phyloP scores from a whole-genome alignment of 1,140 invertebrate genomes.

The Piezodorus guildinii region DNA sequence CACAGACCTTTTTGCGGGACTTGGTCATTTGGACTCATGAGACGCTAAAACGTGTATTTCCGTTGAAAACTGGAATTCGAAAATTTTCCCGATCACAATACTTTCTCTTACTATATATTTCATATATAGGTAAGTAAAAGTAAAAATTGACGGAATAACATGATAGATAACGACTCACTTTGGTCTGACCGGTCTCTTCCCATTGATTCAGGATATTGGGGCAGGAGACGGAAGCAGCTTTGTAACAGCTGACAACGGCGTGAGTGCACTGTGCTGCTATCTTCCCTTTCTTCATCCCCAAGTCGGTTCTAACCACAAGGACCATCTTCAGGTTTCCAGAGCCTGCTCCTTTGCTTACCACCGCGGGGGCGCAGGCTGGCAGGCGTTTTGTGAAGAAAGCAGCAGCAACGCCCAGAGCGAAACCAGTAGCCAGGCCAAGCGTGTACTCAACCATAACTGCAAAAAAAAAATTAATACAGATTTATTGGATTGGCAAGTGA shows the following conservation, averaged over 20 bases:
- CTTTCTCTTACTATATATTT: too few relatives aligned
- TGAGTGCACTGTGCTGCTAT: conserved; percentile 85
- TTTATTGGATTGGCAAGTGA: too few relatives aligned
- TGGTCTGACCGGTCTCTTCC: conserved; percentile 67
- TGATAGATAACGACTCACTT: conserved; percentile 41
- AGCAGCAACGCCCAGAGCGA: not conserved
- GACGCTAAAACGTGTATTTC: too few relatives aligned
- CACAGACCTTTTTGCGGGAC: too few relatives aligned
- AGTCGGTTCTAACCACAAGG: conserved; percentile 73
- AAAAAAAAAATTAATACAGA: too few relatives aligned
- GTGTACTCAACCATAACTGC: not conserved
- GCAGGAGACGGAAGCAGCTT: conserved; percentile 47
- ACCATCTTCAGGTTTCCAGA: conserved; percentile 52
- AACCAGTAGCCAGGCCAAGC: not conserved
- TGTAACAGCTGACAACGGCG: conserved; percentile 71
- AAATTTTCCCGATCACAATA: too few relatives aligned
- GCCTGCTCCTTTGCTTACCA: not conserved
- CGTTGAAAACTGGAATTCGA: too few relatives aligned
- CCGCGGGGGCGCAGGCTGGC: not conserved
- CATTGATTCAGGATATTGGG: conserved; percentile 56
- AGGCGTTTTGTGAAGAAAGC: not conserved
- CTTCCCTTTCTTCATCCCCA: conserved; percentile 93
- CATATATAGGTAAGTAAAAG: too few relatives aligned
- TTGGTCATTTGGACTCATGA: too few relatives aligned
- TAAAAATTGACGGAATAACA: not conserved